Base-by-base conservation (phyloP, 2,797 vertebrate species). In the Macropus fuliginosus region DNA sequence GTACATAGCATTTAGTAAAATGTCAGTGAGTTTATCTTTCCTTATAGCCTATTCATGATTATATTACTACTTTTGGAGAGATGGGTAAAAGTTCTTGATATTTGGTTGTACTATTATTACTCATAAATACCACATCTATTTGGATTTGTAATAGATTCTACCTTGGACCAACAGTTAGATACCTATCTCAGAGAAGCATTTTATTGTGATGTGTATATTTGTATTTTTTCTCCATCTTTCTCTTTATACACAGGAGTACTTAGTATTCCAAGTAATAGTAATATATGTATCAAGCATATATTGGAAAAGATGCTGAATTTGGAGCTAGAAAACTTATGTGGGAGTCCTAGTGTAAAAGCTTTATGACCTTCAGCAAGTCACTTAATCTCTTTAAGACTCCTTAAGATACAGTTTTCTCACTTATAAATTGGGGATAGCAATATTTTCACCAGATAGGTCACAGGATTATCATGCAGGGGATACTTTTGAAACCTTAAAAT, bases 1-100 rank as follows among this genome's bases (percentile, higher is more conserved):
- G 59, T 96, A 94, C 96, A 93, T 91, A 29, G 27, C 89, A 74
- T 52, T 1, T 62, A 92, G 4, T 97, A 96, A 95, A 94, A 52
- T 18, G 81, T 29, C 46, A 87, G 0, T 92, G 57, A 96, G 56
- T 91, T 94, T 95, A 55, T 94, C 55, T 96, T 94, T 81, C 91
- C 40, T 92, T 92, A 14, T 91, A 91, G 46, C 57, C 74, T 93
- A 14, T 96, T 96, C 94, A 28, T 96, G n/a, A 13, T 94, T 97
- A 62, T 34, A 62, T 54, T 91, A 92, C 31, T 12, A 50, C 40
- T 50, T 87, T 27, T 4, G 40, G 74, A 3, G 9, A 87, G 4
- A 87, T 46, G n/a, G 21, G 21, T 46, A 27, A 50, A 87, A 40
- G 40, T 46, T 50, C 74, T 87, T 27, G 21, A 87, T 87, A 18